Conservation (phyloP, 2,113 vertebrate genomes). For the Eurypyga helias region DNA sequence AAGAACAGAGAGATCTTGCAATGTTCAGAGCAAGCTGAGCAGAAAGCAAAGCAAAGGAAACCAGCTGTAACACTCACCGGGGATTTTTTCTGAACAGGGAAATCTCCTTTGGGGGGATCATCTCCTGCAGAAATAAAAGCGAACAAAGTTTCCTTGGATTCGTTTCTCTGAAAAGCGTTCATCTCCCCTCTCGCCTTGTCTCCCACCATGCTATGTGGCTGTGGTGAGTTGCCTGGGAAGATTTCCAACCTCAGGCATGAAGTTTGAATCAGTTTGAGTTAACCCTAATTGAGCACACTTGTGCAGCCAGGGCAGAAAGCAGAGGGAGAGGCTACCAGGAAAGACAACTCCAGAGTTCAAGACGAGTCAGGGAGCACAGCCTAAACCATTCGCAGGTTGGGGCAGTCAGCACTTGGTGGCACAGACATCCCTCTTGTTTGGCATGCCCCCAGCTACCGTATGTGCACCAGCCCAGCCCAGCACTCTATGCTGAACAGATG, state of each 20-base stretch:
- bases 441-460: conserved; percentile 9
- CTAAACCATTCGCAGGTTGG: neutral
- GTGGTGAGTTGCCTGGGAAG: conserved; percentile 77
- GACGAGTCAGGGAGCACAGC: neutral
- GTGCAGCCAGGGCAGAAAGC: conserved; percentile 20
- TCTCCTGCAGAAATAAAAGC: conserved; percentile 76
- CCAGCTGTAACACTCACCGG: conserved; percentile 72
- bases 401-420: neutral
- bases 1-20: conserved; percentile 53
- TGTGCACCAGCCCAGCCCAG: neutral
- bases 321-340: conserved; percentile 17
- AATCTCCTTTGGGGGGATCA: conserved; percentile 55
- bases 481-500: conserved; percentile 32
- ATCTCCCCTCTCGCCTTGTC: conserved; percentile 74
- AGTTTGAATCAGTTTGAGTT: conserved; percentile 77
- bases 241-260: conserved; percentile 72
- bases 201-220: conserved; percentile 79
- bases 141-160: conserved; percentile 78
- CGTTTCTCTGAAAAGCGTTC: conserved; percentile 77
- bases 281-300: conserved; percentile 77
- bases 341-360: conserved; percentile 24
- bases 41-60: conserved; percentile 39
- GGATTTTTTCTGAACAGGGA: conserved; percentile 65
- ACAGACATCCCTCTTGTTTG: neutral
- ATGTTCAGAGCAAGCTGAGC: conserved; percentile 43